Percentiles rank a stretch among this genome's conserved stretches.
Conservation (phyloP, 2,797 vertebrate species). For the Halcyon chelicuti region DNA sequence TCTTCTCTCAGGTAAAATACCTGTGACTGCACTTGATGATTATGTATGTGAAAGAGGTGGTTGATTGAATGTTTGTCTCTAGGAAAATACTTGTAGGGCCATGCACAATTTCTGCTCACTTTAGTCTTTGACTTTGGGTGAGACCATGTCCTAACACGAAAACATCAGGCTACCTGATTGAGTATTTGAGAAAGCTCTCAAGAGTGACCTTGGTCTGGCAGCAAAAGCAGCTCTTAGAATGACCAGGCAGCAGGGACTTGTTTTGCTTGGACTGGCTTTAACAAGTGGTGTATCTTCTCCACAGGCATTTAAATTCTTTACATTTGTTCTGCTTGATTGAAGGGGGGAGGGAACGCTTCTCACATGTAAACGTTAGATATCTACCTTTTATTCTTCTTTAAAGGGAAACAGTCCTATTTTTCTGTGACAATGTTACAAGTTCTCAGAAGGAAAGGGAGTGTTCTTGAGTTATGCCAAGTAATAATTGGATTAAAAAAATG, state of each 20-base stretch:
- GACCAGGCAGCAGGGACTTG: neutral
- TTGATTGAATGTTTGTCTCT: neutral
- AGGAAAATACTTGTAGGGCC: neutral
- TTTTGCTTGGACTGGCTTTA: neutral
- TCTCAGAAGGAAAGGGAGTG: neutral
- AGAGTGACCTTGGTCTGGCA: neutral
- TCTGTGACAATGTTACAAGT: neutral
- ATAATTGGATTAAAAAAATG: neutral
- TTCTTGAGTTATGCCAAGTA: neutral
- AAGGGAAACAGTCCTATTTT: neutral
- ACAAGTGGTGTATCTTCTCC: neutral
- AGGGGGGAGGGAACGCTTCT: neutral
- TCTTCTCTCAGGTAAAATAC: neutral
- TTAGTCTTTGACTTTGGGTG: neutral
- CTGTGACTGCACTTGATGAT: neutral
- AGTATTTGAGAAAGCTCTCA: neutral
- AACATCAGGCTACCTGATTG: neutral
- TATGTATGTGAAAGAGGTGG: neutral
- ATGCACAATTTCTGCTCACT: neutral
- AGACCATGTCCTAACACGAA: neutral
- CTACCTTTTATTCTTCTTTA: neutral
- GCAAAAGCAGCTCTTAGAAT: neutral
- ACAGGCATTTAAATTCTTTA: neutral
- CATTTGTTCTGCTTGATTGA: neutral
- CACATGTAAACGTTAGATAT: neutral